Conservation (phyloP, 2,113 vertebrate species). For the Atrichornis clamosus region DNA sequence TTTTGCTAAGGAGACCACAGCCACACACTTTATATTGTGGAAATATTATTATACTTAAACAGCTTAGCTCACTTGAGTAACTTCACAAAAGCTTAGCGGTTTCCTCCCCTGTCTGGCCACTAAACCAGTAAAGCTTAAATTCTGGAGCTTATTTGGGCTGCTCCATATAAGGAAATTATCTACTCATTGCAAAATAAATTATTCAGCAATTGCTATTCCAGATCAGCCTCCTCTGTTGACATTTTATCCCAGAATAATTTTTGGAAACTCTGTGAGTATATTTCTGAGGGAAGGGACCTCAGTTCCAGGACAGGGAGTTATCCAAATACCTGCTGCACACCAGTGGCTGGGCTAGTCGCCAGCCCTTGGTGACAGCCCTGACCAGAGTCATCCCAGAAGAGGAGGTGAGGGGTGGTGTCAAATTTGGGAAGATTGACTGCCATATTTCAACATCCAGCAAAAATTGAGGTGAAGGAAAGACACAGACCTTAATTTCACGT, state of each 20-base stretch:
- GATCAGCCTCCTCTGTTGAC: not conserved
- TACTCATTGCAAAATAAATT: slow-evolving; percentile 38
- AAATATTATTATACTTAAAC: slow-evolving; percentile 5
- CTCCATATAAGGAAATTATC: slow-evolving; percentile 31
- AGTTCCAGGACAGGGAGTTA: not conserved
- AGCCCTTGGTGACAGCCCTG: not conserved
- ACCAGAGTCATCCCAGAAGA: not conserved
- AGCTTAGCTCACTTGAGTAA: slow-evolving; percentile 13
- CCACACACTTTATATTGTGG: not conserved
- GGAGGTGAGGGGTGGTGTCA: not conserved
- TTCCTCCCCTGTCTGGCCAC: not conserved
- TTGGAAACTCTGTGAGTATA: not conserved
- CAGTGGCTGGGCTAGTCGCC: not conserved
- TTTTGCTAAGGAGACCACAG: not conserved
- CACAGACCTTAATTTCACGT: accelerated
- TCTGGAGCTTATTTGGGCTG: not conserved
- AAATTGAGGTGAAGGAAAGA: not conserved
- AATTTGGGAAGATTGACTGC: not conserved
- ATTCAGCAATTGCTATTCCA: slow-evolving; percentile 35
- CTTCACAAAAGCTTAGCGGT: not conserved
- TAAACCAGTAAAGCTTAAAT: not conserved
- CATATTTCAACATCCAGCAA: not conserved
- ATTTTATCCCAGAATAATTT: slow-evolving; percentile 15
- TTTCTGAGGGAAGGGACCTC: not conserved
- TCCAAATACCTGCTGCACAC: not conserved